Conservation (phyloP, 1,140 invertebrate genomes). For the Drosophila rufa region DNA sequence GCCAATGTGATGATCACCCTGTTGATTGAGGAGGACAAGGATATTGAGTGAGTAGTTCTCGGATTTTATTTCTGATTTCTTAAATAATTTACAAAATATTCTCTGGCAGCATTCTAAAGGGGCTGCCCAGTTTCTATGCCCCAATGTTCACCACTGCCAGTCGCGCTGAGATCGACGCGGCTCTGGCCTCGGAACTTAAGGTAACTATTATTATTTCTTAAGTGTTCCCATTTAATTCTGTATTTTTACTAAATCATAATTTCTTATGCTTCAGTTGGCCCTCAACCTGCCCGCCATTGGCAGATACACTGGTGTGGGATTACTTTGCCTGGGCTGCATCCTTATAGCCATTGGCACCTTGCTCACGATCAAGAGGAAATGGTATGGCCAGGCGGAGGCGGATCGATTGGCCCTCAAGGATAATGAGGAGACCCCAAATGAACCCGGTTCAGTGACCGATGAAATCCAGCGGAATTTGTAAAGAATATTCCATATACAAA, state of each 20-base stretch:
- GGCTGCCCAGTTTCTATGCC: conserved; percentile 69
- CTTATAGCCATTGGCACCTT: conserved; percentile 48
- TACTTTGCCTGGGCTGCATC: conserved; percentile 63
- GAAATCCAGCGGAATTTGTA: not conserved
- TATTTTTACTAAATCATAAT: not conserved
- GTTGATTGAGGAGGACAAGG: conserved; percentile 86
- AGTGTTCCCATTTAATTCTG: too few relatives aligned
- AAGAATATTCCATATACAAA: not conserved
- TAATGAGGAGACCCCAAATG: conserved; percentile 16
- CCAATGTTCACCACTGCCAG: conserved; percentile 74
- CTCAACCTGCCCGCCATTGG: conserved; percentile 68
- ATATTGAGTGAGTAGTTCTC: conserved; percentile 86
- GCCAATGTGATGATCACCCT: conserved; percentile 91
- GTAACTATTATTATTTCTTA: conserved; percentile 16
- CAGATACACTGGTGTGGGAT: conserved; percentile 60
- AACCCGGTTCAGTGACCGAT: not conserved
- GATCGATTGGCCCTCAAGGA: conserved; percentile 51
- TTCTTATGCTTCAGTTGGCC: conserved; percentile 42
- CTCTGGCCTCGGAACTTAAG: conserved; percentile 63
- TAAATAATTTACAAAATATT: not conserved
- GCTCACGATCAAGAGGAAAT: conserved; percentile 61
- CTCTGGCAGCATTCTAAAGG: conserved; percentile 59
- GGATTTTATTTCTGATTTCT: not conserved
- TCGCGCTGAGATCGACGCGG: conserved; percentile 56
- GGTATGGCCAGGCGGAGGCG: conserved; percentile 59